Base-by-base conservation (phyloP, 2,113 vertebrate genomes). In the Grantiella picta region DNA sequence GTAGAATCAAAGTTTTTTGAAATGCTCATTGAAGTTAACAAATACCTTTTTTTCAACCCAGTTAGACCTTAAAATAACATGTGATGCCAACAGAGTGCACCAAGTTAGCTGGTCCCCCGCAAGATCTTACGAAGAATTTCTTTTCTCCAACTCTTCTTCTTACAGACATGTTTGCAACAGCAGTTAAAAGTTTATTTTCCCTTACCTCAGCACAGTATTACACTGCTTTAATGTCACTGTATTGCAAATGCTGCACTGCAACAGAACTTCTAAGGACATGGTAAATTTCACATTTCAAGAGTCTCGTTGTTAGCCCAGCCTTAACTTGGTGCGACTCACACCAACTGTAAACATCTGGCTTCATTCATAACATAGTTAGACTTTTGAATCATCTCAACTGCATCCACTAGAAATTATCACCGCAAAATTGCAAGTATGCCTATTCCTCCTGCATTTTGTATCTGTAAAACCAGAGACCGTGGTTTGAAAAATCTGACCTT, bases 401-500 rank as follows among this genome's bases (percentile, higher is more conserved):
- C 50, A 82, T 42, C 70, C 35, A 68, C 28, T 31, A 88, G 27
- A 72, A 95, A 57, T 35, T 14, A 61, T 35, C 38, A 49, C 82
- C 44, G 15, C 92, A 88, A 60, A 90, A 80, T 1, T 78, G 44
- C 52, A 86, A 11, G 16, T 53, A 15, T 45, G 53, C 68, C 71
- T 64, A 33, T n/a, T 57, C 7, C 44, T 54, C 61, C 75, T 85
- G 63, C 28, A 28, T 44, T 77, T 44, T 63, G 12, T 66, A 60
- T 11, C 19, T 49, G 35, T 86, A 81, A 92, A 89, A 86, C 56
- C 56, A 90, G 85, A 94, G 87, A 81, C 47, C 5, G 4, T 11
- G 25, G 36, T 64, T 90, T 82, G 82, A 93, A 90, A 93, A 90
- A 54, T 66, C 47, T 94, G 90, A 94, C 82, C 88, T 81, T 90